phyloP scores from a whole-genome alignment of 1,140 invertebrate species.

The Homalodisca vitripennis region DNA sequence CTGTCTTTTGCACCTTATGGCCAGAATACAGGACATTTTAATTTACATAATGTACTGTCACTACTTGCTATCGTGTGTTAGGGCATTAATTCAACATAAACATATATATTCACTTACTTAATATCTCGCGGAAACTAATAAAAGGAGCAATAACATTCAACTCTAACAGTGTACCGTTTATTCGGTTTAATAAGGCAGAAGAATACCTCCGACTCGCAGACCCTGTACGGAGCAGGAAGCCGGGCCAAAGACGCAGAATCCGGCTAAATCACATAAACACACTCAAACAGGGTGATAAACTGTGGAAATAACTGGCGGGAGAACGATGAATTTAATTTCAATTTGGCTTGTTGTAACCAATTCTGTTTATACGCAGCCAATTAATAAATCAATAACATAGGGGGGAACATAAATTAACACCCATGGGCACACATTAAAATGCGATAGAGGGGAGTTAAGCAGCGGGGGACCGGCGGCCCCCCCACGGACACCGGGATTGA shows the following conservation, averaged over 20 bases:
- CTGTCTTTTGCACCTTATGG: too few relatives aligned
- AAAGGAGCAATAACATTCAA: too few relatives aligned
- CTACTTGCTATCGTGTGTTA: too few relatives aligned
- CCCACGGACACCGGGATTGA: conserved; percentile 4
- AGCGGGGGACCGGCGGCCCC: conserved; percentile 7
- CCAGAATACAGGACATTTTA: too few relatives aligned
- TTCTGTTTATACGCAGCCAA: conserved; percentile 23
- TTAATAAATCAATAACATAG: conserved; percentile 25
- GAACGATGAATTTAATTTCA: conserved; percentile 23
- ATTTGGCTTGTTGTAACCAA: conserved; percentile 26
- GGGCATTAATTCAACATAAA: too few relatives aligned
- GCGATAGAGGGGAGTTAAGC: conserved; percentile 11
- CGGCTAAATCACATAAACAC: background rate
- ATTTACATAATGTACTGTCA: too few relatives aligned
- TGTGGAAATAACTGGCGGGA: background rate
- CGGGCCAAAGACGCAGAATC: background rate
- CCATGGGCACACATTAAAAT: conserved; percentile 18
- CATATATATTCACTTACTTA: too few relatives aligned
- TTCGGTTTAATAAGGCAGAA: too few relatives aligned
- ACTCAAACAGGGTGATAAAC: background rate
- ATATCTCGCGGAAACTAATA: too few relatives aligned
- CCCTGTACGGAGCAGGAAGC: background rate
- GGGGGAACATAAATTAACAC: conserved; percentile 21
- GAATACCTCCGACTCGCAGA: background rate
- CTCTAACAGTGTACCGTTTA: too few relatives aligned